Evolutionary conservation across 2,888 invertebrate species (phyloP).

Genomic region (Mesochorus sp.): DNA sequence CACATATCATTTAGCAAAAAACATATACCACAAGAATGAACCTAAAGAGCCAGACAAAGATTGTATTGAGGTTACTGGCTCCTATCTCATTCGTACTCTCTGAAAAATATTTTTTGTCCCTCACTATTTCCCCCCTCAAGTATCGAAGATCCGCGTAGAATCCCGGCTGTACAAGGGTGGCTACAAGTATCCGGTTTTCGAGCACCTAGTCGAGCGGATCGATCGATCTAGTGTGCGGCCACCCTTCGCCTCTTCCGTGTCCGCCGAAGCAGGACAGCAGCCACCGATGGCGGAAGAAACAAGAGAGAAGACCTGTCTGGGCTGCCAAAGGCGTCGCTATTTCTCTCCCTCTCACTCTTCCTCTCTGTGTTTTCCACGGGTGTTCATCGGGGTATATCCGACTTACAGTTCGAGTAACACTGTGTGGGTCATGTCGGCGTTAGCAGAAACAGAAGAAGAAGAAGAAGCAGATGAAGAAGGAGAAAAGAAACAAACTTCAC

Average conservation of each 20-base stretch:
- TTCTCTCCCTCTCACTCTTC: neutral
- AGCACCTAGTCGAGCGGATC: slow-evolving; percentile 62
- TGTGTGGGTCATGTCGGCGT: slow-evolving; percentile 3
- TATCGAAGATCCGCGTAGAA: slow-evolving; percentile 44
- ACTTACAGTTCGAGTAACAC: slow-evolving; percentile 6
- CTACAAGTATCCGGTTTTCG: slow-evolving; percentile 58
- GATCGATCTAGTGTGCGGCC: slow-evolving; percentile 57
- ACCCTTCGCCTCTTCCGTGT: slow-evolving; percentile 35
- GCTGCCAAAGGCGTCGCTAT: slow-evolving; percentile 3
- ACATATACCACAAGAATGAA: too few species aligned
- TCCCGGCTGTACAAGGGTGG: slow-evolving; percentile 43
- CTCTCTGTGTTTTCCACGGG: slow-evolving; percentile 28
- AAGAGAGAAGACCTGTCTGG: slow-evolving; percentile 43
- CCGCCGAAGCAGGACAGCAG: slow-evolving; percentile 48
- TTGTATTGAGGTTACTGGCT: neutral
- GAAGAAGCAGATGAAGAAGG: too few species aligned
- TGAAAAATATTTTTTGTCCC: slow-evolving; percentile 9
- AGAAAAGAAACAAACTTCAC: slow-evolving; percentile 12
- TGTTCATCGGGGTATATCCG: slow-evolving; percentile 33
- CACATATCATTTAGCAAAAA: too few species aligned
- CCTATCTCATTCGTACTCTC: neutral
- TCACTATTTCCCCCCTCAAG: slow-evolving; percentile 10
- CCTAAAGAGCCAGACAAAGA: too few species aligned
- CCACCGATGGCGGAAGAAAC: slow-evolving; percentile 44
- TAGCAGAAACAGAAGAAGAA: neutral